Evolutionary conservation across 1,140 invertebrate species (phyloP).

Genomic region (Octopus sinensis): DNA sequence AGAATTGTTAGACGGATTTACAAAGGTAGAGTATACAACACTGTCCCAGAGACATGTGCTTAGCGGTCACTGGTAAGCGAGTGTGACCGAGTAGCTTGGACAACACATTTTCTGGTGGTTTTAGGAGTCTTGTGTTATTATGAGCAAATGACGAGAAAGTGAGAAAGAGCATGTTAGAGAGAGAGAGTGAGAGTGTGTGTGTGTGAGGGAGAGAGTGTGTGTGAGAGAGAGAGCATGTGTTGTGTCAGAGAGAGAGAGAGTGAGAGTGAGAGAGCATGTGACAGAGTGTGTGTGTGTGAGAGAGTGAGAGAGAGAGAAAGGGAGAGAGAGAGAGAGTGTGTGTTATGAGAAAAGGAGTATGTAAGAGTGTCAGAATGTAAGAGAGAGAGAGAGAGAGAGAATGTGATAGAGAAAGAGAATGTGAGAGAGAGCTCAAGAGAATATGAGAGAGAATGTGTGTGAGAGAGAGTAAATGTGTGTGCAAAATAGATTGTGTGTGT

Average conservation of each 20-base stretch:
- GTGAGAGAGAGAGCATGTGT: not conserved
- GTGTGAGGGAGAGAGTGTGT: not conserved
- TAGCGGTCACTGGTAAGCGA: too few relatives aligned
- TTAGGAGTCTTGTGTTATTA: too few relatives aligned
- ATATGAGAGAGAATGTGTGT: not conserved
- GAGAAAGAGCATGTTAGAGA: not conserved
- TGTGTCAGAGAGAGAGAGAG: not conserved
- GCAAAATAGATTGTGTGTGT: not conserved
- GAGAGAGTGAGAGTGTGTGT: not conserved
- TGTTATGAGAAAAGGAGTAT: not conserved
- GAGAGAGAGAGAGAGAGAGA: not conserved
- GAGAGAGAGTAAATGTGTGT: not conserved
- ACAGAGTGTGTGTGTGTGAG: too few relatives aligned
- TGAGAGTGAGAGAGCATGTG: too few relatives aligned
- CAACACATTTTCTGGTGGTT: too few relatives aligned
- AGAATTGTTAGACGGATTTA: too few relatives aligned
- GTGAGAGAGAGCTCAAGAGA: not conserved
- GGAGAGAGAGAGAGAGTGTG: too few relatives aligned
- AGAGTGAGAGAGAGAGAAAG: too few relatives aligned
- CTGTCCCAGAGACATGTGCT: too few relatives aligned
- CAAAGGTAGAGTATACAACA: too few relatives aligned
- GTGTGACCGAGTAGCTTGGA: too few relatives aligned
- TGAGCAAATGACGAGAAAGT: not conserved
- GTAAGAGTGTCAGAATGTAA: not conserved
- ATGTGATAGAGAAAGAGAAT: not conserved